Percentiles rank a stretch among this genome's conserved stretches.
Evolutionary conservation across 2,113 vertebrate genomes (phyloP).

Genomic region (Melanerpes formicivorus): DNA sequence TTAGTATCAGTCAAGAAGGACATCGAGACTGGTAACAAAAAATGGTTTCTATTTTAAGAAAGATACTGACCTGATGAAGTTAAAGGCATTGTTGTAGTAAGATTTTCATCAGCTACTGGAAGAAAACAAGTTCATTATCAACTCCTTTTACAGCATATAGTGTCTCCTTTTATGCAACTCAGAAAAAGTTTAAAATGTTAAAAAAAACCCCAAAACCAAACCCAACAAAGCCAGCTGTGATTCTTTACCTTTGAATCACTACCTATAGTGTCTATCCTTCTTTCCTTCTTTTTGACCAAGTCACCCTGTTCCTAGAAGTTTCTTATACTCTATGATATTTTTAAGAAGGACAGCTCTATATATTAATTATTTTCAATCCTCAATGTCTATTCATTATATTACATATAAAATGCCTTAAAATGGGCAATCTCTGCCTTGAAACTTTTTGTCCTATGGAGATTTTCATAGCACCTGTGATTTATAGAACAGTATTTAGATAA

Average conservation of each 20-base stretch:
- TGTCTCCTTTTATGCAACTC: background rate
- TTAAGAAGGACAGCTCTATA: background rate
- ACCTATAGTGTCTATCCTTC: background rate
- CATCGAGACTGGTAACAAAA: background rate
- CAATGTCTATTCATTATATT: background rate
- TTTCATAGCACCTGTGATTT: background rate
- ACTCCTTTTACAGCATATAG: background rate
- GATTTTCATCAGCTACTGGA: background rate
- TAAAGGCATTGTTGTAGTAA: background rate
- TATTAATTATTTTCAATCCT: background rate
- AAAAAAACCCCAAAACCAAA: background rate
- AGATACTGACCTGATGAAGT: slow-evolving; percentile 8
- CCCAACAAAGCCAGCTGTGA: background rate
- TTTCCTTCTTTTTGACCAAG: background rate
- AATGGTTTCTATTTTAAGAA: background rate
- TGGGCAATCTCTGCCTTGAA: background rate
- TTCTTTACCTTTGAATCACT: background rate
- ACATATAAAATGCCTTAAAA: background rate
- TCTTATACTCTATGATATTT: background rate
- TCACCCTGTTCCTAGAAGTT: background rate
- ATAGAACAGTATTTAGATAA: background rate
- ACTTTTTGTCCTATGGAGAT: background rate
- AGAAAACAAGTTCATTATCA: background rate
- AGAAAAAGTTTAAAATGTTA: background rate
- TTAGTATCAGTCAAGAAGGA: background rate